phyloP scores from a whole-genome alignment of 2,797 vertebrate genomes.

The Acanthiza pusilla region DNA sequence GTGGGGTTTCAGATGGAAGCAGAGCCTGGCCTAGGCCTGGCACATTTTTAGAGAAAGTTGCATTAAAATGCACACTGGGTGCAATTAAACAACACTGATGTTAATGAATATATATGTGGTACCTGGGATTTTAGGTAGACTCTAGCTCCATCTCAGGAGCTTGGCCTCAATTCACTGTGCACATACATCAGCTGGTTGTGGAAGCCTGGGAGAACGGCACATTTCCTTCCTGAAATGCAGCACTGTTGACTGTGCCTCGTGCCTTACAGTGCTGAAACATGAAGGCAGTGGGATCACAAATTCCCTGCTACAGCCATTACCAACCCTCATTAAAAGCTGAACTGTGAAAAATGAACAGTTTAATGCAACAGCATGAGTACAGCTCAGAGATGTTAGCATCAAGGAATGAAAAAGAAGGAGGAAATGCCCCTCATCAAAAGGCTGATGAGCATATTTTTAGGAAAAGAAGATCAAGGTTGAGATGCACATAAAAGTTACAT shows the following conservation, averaged over 20 bases:
- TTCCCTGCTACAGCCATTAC: not conserved
- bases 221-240: not conserved
- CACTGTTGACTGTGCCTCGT: not conserved
- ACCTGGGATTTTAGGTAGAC: not conserved
- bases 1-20: not conserved
- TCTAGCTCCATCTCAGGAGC: not conserved
- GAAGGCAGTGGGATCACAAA: not conserved
- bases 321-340: not conserved
- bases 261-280: not conserved
- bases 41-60: not conserved
- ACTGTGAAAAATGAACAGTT: not conserved
- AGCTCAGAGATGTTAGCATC: not conserved
- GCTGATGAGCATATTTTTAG: not conserved
- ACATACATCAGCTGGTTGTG: rapidly evolving
- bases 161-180: not conserved
- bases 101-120: not conserved
- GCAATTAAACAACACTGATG: not conserved
- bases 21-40: not conserved
- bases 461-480: not conserved
- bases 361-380: not conserved
- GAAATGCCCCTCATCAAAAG: not conserved
- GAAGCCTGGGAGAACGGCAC: not conserved
- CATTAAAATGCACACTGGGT: not conserved
- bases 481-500: not conserved
- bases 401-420: not conserved